Base-by-base conservation (phyloP, 2,113 vertebrate genomes). In the Callithrix jacchus region DNA sequence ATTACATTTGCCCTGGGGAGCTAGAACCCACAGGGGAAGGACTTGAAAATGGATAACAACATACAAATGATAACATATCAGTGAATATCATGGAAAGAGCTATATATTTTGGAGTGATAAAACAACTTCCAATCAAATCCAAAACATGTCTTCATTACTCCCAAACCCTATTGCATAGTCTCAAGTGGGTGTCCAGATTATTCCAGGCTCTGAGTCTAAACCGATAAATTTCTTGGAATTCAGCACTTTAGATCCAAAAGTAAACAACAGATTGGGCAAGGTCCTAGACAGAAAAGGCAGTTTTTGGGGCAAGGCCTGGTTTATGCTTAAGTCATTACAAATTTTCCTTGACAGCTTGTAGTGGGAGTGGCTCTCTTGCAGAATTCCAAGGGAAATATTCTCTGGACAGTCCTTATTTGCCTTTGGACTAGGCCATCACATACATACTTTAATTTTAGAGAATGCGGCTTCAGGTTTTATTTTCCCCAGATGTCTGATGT, bases 261-360 rank as follows among this genome's bases (percentile, higher is more conserved):
- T 95, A 97, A 97, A 96, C 47, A 97, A 95, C 0, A 87, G 70
- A 87, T 68, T 90, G 76, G 37, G 49, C 54, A 90, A 90, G 7
- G 35, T 76, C n/a, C 79, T 88, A 64, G 61, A 81, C 45, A 88
- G 86, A 96, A 92, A 94, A 96, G 49, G n/a, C 23, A 92, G 88
- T 95, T 92, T 94, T 93, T 84, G 42, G 84, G 49, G 3, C 37
- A 9, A 54, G 37, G 27, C 49, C 84, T 95, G 91, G 54, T 92
- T 97, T 95, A 90, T 91, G 74, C 85, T 96, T n/a, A 32, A 87
- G 18, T 32, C 37, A 81, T 92, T 96, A 81, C 42, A 89, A 95
- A 96, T 92, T 73, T 93, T 64, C 61, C 49, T 96, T 66, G 56
- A 96, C 92, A 97, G 85, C 8, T 84, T 96, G 80, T 49, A 80